phyloP scores from a whole-genome alignment of 2,888 invertebrate genomes.

The Stenolophus ochropezus region DNA sequence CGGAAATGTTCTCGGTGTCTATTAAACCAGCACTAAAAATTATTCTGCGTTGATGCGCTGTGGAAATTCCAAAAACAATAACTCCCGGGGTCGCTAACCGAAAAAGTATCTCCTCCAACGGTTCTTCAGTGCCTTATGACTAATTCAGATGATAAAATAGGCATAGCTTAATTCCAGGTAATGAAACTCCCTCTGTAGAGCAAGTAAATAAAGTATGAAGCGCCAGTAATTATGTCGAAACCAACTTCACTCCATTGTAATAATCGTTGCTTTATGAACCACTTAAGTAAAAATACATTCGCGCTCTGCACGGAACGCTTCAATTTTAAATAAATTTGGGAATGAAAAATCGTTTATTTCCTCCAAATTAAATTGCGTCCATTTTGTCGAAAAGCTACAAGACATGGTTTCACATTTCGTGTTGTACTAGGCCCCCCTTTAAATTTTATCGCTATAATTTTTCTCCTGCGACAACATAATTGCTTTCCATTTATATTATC shows the following conservation, averaged over 20 bases:
- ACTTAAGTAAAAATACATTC: conserved; percentile 6
- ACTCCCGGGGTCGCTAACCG: conserved; percentile 7
- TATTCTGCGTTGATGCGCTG: too few relatives aligned
- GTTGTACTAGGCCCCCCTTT: conserved; percentile 12
- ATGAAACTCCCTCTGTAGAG: conserved; percentile 17
- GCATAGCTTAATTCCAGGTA: conserved; percentile 11
- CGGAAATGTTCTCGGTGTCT: too few relatives aligned
- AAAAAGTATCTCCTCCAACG: not conserved
- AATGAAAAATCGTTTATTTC: not conserved
- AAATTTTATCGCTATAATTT: conserved; percentile 35
- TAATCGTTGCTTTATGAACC: conserved; percentile 16
- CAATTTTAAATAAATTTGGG: conserved; percentile 24
- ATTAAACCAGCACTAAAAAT: too few relatives aligned
- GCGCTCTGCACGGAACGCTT: not conserved
- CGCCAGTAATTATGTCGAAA: conserved; percentile 10
- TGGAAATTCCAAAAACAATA: conserved; percentile 3
- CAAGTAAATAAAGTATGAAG: conserved; percentile 12
- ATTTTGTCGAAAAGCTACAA: conserved; percentile 5
- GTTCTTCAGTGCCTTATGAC: conserved; percentile 17
- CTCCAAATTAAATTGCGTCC: conserved; percentile 4
- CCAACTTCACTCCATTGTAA: not conserved
- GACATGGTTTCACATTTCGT: conserved; percentile 8
- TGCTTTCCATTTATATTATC: conserved; percentile 40
- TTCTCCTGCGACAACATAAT: conserved; percentile 35
- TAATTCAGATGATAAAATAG: conserved; percentile 29